Percentiles rank a stretch among this genome's conserved stretches.
Conservation (phyloP, 2,888 invertebrate genomes). For the Nomada goodeniana region DNA sequence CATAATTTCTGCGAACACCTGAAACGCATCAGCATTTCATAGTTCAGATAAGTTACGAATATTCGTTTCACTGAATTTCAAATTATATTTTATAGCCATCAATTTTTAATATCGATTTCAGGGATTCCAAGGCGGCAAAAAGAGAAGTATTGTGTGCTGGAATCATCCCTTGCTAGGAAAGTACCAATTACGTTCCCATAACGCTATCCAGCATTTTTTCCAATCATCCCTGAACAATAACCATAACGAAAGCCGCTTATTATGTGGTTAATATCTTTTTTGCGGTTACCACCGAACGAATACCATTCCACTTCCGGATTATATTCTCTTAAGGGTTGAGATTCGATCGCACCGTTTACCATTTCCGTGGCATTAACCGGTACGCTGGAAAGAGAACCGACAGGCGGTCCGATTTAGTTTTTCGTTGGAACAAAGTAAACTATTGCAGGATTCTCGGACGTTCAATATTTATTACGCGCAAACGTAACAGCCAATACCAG, state of each 20-base stretch:
- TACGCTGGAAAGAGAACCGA: background rate
- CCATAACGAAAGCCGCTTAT: constrained; percentile 23
- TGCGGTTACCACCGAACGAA: constrained; percentile 7
- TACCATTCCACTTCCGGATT: background rate
- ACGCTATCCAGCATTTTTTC: constrained; percentile 14
- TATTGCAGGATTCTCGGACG: no score
- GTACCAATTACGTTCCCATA: constrained; percentile 3
- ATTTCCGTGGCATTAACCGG: background rate
- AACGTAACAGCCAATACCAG: no score
- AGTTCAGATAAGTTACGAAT: background rate
- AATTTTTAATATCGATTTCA: background rate
- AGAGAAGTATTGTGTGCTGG: background rate
- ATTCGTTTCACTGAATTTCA: background rate
- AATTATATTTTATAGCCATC: background rate
- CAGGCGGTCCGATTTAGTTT: no score
- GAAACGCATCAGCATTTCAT: no score
- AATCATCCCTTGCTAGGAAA: background rate
- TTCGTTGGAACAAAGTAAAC: no score
- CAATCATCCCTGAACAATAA: constrained; percentile 35
- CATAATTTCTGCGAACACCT: no score
- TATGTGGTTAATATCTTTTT: constrained; percentile 38
- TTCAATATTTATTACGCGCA: no score
- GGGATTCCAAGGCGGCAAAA: no score
- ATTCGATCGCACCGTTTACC: background rate
- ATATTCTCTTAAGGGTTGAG: background rate